A percentile compares a stretch with the other conserved stretches of the same genome.
phyloP scores from a whole-genome alignment of 64 coral and sea anemone species.

The Stichodactyla helianthus region DNA sequence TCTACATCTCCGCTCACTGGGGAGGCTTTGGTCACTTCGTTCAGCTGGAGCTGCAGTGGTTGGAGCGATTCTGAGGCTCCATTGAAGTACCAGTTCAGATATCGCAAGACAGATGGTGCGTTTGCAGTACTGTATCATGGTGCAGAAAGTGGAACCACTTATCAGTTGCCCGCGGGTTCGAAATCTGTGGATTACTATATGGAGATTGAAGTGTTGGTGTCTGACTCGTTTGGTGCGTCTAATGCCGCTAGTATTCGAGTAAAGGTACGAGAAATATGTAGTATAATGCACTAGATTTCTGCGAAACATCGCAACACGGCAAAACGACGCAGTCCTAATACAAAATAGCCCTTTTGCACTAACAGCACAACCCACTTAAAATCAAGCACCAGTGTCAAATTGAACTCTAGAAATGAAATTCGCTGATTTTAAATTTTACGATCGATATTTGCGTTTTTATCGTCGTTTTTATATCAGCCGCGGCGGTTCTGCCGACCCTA shows the following conservation, averaged over 20 bases:
- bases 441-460: no score
- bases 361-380: no score
- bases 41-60: constrained; percentile 31
- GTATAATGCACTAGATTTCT: no score
- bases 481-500: no score
- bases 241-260: constrained; percentile 26
- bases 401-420: no score
- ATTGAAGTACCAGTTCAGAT: constrained; percentile 49
- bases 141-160: not conserved
- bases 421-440: no score
- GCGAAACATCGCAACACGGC: no score
- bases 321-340: no score
- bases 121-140: constrained; percentile 42
- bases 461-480: no score
- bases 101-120: constrained; percentile 22
- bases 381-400: no score
- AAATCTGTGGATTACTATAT: not conserved
- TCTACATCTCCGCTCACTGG: not conserved
- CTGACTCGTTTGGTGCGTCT: constrained; percentile 39
- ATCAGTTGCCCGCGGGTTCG: constrained; percentile 16
- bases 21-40: constrained; percentile 35
- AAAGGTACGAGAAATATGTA: constrained; percentile 5
- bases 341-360: no score
- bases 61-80: constrained; percentile 36
- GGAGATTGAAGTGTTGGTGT: constrained; percentile 26